phyloP scores from a whole-genome alignment of 2,797 vertebrate genomes.

The Acridotheres tristis region DNA sequence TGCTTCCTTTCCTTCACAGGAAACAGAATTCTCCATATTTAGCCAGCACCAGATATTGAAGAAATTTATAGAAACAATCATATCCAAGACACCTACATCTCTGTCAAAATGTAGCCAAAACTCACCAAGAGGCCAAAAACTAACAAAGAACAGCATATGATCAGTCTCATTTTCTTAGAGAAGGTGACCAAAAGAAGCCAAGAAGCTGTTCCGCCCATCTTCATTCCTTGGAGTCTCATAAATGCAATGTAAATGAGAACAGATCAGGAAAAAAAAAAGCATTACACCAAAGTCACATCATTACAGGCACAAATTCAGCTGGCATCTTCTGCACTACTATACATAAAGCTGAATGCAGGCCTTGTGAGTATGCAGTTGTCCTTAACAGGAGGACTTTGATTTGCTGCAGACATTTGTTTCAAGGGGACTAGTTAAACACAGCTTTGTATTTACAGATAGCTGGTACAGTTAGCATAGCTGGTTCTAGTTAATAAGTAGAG shows the following conservation, averaged over 20 bases:
- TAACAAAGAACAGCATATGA: background rate
- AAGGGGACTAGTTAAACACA: background rate
- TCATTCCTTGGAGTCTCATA: background rate
- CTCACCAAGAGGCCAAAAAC: background rate
- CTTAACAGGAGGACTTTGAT: background rate
- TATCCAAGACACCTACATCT: background rate
- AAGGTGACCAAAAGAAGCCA: background rate
- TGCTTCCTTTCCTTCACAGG: background rate
- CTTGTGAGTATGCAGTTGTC: slow-evolving; percentile 8
- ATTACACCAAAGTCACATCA: background rate
- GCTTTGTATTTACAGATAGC: background rate
- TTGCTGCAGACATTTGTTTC: slow-evolving; percentile 18
- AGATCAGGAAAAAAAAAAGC: background rate
- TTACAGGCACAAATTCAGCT: slow-evolving; percentile 24
- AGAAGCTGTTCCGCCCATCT: background rate
- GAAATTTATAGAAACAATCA: background rate
- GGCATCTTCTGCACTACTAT: background rate
- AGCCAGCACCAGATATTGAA: background rate
- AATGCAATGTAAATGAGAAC: background rate
- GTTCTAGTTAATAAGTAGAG: background rate
- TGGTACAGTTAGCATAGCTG: background rate
- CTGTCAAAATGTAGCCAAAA: background rate
- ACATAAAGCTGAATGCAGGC: slow-evolving; percentile 32
- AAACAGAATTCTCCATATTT: background rate
- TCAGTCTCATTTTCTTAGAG: background rate